These are phyloP conservation scores for Tolypeutes matacus DNA, from an alignment of 2,797 vertebrate genomes.

Conservation along the genomic window DNA sequence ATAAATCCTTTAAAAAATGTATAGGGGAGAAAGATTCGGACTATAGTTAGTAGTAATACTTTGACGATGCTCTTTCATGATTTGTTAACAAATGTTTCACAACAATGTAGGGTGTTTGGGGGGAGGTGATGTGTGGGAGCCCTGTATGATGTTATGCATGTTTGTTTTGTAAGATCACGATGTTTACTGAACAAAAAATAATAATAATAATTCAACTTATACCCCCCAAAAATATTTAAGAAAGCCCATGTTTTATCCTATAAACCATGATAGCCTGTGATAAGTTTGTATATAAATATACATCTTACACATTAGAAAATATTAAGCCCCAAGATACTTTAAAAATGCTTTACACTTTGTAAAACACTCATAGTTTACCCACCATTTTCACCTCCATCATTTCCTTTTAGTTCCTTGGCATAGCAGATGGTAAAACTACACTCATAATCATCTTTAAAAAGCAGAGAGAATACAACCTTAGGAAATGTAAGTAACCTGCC, in stretches of 20 bases:
- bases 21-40: too few species aligned
- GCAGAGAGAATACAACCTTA: neutral
- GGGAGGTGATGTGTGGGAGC: too few species aligned
- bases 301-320: neutral
- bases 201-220: too few species aligned
- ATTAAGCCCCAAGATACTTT: conserved; percentile 23
- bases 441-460: conserved; percentile 10
- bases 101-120: too few species aligned
- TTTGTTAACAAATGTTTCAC: too few species aligned
- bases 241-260: neutral
- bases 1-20: too few species aligned
- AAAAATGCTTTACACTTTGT: neutral
- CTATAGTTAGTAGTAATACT: too few species aligned
- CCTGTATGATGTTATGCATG: too few species aligned
- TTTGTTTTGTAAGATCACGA: too few species aligned
- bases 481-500: neutral
- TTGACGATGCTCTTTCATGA: too few species aligned
- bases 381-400: neutral
- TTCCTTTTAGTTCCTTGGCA: neutral
- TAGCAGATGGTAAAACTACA: neutral
- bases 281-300: neutral
- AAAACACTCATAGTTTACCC: neutral
- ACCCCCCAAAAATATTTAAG: neutral
- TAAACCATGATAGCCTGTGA: neutral
- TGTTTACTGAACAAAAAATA: too few species aligned